Base-by-base conservation (phyloP, 2,888 invertebrate species). In the Lycophotia porphyrea region DNA sequence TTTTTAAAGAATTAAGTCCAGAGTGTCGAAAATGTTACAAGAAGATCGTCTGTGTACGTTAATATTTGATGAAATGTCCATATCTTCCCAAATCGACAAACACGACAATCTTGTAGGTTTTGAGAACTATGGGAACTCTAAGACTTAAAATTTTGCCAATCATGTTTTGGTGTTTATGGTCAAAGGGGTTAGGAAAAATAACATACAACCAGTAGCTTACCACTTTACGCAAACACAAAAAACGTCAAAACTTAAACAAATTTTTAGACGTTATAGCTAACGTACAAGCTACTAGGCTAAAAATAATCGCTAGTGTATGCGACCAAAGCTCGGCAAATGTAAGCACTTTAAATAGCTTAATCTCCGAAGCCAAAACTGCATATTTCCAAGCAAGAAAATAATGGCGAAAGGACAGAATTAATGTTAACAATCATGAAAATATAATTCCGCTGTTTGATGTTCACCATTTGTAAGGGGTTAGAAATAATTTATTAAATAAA, bases 131-230 rank as follows among this genome's bases (percentile, higher is more conserved):
- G 69, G 69, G 5, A 58, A 58, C 15, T 58, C 24, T 39, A 69
- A 69, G 39, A 55, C 27, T 9, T 58, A 36, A 58, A 13, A 69
- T 58, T 31, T 58, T 60, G 63, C 39, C n/a, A 69, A 69, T 52
- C 39, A 65, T 65, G 65, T 60, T 60, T 36, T 70, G 36, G 31
- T 70, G 69, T 60, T 71, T 27, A n/a, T 71, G 71, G 64, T 65
- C 42, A 72, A 72, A 72, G 65, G 55, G 15, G 71, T 65, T 31
- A 52, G 31, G 27, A 49, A 52, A 64, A 52, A 52, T 52, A 42
- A 39, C 4, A 71, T 64, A 64, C 65, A 72, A 55, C 71, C 65
- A 42, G 52, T 65, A 55, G 71, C 73, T 73, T 60, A 73, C 44
- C 60, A 73, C 27, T 66, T 73, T 58, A 73, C 66, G 9, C 66